Conservation (phyloP, 1,140 invertebrate species). For the Papilio dardanus region DNA sequence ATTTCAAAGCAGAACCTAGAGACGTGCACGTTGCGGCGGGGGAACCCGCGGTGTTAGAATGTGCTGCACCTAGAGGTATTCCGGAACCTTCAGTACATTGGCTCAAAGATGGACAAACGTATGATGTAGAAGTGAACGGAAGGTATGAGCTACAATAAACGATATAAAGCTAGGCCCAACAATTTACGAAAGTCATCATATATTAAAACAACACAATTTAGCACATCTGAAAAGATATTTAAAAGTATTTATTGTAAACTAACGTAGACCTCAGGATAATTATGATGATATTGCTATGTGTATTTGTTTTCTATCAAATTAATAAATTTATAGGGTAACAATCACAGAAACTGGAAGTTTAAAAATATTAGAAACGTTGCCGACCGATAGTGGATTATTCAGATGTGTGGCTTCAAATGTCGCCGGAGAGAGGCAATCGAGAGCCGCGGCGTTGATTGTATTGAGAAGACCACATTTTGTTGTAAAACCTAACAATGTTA, state of each 20-base stretch:
- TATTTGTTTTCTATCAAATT: constrained; percentile 15
- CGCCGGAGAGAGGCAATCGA: constrained; percentile 91
- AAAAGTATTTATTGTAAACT: too few relatives aligned
- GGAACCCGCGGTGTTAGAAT: constrained; percentile 92
- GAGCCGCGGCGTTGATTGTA: constrained; percentile 90
- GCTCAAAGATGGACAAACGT: constrained; percentile 90
- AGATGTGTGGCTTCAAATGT: constrained; percentile 93
- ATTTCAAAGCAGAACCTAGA: constrained; percentile 91
- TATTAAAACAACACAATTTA: not conserved
- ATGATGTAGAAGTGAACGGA: constrained; percentile 85
- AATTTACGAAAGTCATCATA: not conserved
- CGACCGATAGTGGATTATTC: constrained; percentile 93
- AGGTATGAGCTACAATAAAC: constrained; percentile 55
- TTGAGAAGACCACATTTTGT: constrained; percentile 81
- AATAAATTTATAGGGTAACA: constrained; percentile 68
- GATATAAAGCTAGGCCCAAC: not conserved
- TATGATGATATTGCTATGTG: too few relatives aligned
- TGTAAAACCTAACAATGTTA: constrained; percentile 75
- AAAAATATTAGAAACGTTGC: constrained; percentile 91
- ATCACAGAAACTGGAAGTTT: constrained; percentile 90
- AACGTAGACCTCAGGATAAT: too few relatives aligned
- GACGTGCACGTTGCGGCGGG: constrained; percentile 90
- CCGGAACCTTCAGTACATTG: constrained; percentile 92
- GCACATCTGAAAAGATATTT: too few relatives aligned
- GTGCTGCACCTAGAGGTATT: constrained; percentile 91